Evolutionary conservation across 2,797 vertebrate species (phyloP).

Genomic region (Scyliorhinus canicula): DNA sequence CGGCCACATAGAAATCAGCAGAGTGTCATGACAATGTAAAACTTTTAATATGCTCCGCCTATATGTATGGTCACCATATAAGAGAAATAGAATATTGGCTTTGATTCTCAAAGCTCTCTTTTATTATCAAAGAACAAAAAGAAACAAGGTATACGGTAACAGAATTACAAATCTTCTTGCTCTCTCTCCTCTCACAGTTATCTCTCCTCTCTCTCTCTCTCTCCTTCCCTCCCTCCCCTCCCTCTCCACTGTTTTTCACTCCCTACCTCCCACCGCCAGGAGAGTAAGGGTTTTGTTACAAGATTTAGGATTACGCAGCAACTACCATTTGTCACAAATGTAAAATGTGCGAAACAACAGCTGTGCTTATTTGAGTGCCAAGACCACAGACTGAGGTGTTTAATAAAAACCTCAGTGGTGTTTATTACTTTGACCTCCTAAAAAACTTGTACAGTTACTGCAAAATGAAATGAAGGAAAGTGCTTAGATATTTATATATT

Average conservation of each 20-base stretch:
- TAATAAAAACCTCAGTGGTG: neutral
- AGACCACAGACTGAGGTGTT: constrained; percentile 30
- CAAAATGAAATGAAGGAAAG: neutral
- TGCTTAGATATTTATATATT: neutral
- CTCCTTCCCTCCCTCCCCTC: no score
- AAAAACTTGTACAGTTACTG: neutral
- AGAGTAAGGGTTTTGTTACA: neutral
- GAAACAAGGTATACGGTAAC: neutral
- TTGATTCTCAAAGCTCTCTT: neutral
- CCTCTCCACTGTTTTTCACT: no score
- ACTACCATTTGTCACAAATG: neutral
- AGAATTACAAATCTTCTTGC: neutral
- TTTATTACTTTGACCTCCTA: constrained; percentile 21
- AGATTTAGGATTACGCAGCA: neutral
- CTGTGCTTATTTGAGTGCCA: neutral
- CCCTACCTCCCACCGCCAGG: neutral
- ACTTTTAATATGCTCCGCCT: neutral
- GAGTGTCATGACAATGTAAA: neutral
- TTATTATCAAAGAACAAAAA: neutral
- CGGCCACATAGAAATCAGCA: neutral
- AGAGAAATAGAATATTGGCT: neutral
- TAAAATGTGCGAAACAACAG: neutral
- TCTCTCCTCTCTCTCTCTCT: neutral
- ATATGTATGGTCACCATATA: neutral
- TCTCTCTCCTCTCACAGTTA: no score